Conservation (phyloP, 2,113 vertebrate species). For the Pimephales promelas region DNA sequence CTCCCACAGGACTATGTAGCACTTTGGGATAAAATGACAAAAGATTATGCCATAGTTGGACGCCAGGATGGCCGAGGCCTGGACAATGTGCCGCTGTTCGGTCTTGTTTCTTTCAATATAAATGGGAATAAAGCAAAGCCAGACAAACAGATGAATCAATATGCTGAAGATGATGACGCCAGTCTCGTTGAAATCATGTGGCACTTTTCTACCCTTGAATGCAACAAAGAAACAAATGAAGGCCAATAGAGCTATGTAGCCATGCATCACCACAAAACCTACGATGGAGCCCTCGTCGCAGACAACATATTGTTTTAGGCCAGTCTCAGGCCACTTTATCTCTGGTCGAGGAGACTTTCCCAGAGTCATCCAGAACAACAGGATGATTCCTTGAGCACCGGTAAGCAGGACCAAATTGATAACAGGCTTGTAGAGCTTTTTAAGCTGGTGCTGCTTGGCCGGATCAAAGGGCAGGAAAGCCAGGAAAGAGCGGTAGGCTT, state of each 20-base stretch:
- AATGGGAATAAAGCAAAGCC: constrained; percentile 71
- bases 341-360: constrained; percentile 52
- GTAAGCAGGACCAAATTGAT: constrained; percentile 57
- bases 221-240: constrained; percentile 69
- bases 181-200: constrained; percentile 69
- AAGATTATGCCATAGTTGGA: constrained; percentile 71
- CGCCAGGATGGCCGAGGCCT: constrained; percentile 69
- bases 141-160: constrained; percentile 73
- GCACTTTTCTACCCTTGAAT: constrained; percentile 67
- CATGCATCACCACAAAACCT: constrained; percentile 68
- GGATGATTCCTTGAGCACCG: constrained; percentile 63
- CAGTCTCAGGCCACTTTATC: not conserved
- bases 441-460: constrained; percentile 22
- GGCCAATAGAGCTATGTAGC: constrained; percentile 69
- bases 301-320: constrained; percentile 29
- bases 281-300: constrained; percentile 63
- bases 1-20: constrained; percentile 58
- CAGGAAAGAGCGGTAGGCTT: constrained; percentile 65
- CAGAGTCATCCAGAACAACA: constrained; percentile 66
- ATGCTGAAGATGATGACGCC: constrained; percentile 73
- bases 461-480: constrained; percentile 63
- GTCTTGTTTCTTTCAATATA: constrained; percentile 60
- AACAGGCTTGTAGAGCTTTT: constrained; percentile 60
- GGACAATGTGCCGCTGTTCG: constrained; percentile 56
- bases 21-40: constrained; percentile 70